Conservation (phyloP, 1,140 invertebrate species). For the Ruditapes philippinarum region DNA sequence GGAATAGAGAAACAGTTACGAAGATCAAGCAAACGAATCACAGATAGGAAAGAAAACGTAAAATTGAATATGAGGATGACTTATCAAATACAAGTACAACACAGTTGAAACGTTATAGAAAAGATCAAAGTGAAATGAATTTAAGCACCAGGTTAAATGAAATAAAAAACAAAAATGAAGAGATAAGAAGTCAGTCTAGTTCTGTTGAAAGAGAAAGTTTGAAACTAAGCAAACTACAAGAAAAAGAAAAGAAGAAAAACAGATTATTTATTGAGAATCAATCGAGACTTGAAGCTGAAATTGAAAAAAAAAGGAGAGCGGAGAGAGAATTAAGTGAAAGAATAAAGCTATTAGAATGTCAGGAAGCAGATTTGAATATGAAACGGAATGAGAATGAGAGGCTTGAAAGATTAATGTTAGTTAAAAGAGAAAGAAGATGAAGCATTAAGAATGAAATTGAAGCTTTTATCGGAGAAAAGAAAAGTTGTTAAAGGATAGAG, state of each 20-base stretch:
- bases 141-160: background rate
- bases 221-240: no score
- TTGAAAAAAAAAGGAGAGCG: background rate
- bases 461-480: no score
- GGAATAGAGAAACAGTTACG: no score
- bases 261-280: no score
- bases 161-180: background rate
- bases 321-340: background rate
- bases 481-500: no score
- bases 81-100: background rate
- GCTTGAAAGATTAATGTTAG: background rate
- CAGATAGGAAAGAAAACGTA: no score
- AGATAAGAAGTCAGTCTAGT: no score
- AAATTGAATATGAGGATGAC: no score
- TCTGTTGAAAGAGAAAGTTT: no score
- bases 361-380: background rate
- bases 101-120: background rate
- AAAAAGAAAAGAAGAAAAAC: no score
- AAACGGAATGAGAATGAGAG: background rate
- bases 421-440: background rate
- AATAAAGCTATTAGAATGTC: background rate
- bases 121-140: background rate
- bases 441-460: background rate
- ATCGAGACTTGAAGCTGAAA: background rate
- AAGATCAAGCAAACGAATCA: no score